Base-by-base conservation (phyloP, 2,888 invertebrate genomes). In the Polyploca ridens region DNA sequence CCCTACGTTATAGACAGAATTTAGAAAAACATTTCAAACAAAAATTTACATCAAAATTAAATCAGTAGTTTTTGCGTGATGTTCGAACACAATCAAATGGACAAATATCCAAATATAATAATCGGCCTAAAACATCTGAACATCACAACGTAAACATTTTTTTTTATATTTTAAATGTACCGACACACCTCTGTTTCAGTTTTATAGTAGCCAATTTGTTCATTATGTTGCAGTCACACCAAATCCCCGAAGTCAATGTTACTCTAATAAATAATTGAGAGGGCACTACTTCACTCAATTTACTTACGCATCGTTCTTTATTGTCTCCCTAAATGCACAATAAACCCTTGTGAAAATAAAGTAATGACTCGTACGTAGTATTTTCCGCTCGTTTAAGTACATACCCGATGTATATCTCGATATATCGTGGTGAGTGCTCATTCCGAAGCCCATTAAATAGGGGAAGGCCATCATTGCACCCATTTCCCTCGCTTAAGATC, bases 401-500 rank as follows among this genome's bases (percentile, higher is more conserved):
- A 67, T 67, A 59, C 69, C 67, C 59, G 64, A 64, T 69, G 64
- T 73, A 68, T 74, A 73, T 76, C 73, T 65, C 75, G 72, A 82
- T 84, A 84, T 81, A 83, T 83, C 70, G 72, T 64, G 68, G 70
- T 60, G 75, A 82, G 77, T 71, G 82, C 80, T 84, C 83, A 83
- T 87, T 86, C 73, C 78, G 66, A 76, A 81, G 73, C 69, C 84
- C 83, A 85, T 87, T 85, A 86, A 81, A 75, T 75, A 80, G 66
- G 77, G 79, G 70, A 81, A 77, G 76, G 81, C 80, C 76, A 80
- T 85, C 82, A 82, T 82, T 83, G 81, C 77, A 78, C 76, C 84
- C 80, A 81, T 86, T 85, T 77, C 75, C 67, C 69, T 71, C 75
- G 72, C 78, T 77, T 72, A 79, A 78, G 78, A 76, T 67, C 75